Evolutionary conservation across 2,888 invertebrate genomes (phyloP).

Genomic region (Atrina japonica): DNA sequence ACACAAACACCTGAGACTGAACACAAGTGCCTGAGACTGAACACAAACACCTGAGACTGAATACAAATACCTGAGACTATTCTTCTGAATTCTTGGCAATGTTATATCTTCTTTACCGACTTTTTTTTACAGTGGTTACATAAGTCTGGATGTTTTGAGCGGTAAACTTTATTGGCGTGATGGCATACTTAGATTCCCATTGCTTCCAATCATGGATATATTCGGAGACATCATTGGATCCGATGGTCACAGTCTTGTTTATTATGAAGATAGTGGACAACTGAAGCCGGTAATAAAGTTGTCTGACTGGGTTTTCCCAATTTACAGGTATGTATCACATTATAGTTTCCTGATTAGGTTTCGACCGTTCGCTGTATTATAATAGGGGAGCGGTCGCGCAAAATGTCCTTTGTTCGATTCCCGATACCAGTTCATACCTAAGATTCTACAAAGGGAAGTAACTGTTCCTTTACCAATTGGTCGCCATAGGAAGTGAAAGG

Average conservation of each 20-base stretch:
- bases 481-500: no score
- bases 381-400: no score
- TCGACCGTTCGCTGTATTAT: neutral
- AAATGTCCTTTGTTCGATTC: no score
- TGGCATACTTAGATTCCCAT: slow-evolving; percentile 54
- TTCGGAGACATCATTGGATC: slow-evolving; percentile 63
- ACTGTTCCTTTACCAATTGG: no score
- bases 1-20: no score
- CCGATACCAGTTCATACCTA: no score
- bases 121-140: slow-evolving; percentile 62
- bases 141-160: slow-evolving; percentile 49
- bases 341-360: neutral
- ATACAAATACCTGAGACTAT: no score
- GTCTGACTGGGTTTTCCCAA: slow-evolving; percentile 36
- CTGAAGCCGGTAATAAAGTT: slow-evolving; percentile 46
- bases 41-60: no score
- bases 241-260: slow-evolving; percentile 54
- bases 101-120: no score
- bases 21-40: no score
- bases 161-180: slow-evolving; percentile 58
- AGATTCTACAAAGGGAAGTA: no score
- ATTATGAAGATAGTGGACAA: slow-evolving; percentile 51
- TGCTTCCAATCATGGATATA: slow-evolving; percentile 62
- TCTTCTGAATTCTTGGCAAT: no score
- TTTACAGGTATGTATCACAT: slow-evolving; percentile 44